Base-by-base conservation (phyloP, 2,888 invertebrate genomes). In the Yponomeuta evonymella region DNA sequence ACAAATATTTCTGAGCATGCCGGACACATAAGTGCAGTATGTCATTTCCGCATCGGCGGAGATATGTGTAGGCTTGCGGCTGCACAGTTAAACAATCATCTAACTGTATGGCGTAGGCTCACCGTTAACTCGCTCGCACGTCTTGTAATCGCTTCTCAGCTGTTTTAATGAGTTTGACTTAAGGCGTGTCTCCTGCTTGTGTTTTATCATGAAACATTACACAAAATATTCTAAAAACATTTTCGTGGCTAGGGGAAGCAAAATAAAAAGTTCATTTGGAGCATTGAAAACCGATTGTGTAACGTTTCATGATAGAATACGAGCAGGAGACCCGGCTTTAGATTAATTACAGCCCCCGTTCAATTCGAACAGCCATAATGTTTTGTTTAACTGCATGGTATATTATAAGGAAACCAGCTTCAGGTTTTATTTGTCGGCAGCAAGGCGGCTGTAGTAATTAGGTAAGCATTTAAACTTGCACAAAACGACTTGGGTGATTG, bases 101-200 rank as follows among this genome's bases (percentile, higher is more conserved):
- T 83, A 79, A 83, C 85, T 81, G 86, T 85, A 78, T 75, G 74
- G 70, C 74, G 62, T n/a, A 62, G n/a, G 15, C 62, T 66, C 29
- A 66, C 66, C 30, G 66, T 48, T n/a, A 68, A n/a, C 48, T 48
- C 12, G 48, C 33, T 33, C 69, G 58, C 69, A 69, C 48, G 69
- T 36, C 43, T 64, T 70, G 67, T 48, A 70, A 48, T 48, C 70
- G 15, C 15, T 11, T 66, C 51, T 30, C 70, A 51, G n/a, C 69
- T 69, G 69, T 30, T 69, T 66, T 70, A 70, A 70, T 71, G 71
- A 71, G 71, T 71, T 71, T 71, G 69, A 64, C 64, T 71, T 69
- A 23, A 23, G 23, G 23, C 23, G 23, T 23, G 23, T 1, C 23
- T 23, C 23, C 23, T 23, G 23, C 23, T 23, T 23, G 23, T 23